Evolutionary conservation across 2,797 vertebrate genomes (phyloP).

Genomic region (Gymnoscopelus braueri): DNA sequence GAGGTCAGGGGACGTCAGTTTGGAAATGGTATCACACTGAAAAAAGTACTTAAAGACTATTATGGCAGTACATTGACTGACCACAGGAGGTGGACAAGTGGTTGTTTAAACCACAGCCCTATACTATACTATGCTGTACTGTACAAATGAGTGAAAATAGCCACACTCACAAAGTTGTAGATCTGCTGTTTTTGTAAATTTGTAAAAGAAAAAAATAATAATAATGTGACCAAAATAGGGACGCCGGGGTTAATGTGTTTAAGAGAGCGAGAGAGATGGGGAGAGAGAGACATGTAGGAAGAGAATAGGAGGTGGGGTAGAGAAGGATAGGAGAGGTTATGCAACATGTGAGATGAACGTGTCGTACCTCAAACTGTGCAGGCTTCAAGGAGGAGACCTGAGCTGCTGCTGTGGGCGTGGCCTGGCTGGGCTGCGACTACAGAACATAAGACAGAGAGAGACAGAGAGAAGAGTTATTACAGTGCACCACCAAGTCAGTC

Average conservation of each 20-base stretch:
- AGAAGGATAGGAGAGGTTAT: not conserved
- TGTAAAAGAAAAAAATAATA: no score
- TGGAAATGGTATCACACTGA: slow-evolving; percentile 8
- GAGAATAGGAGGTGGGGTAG: not conserved
- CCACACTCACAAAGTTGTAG: no score
- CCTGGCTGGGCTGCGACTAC: slow-evolving; percentile 77
- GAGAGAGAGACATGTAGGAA: not conserved
- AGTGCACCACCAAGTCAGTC: not conserved
- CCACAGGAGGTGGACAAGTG: slow-evolving; percentile 15
- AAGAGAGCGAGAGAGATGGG: not conserved
- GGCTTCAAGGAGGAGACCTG: slow-evolving; percentile 74
- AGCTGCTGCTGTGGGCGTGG: slow-evolving; percentile 69
- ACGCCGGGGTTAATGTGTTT: no score
- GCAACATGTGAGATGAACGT: slow-evolving; percentile 19
- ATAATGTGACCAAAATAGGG: no score
- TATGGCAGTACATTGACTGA: not conserved
- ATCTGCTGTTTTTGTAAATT: no score
- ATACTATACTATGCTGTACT: no score
- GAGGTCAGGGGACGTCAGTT: slow-evolving; percentile 18
- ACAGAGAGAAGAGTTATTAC: slow-evolving; percentile 16
- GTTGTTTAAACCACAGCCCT: no score
- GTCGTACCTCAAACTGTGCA: slow-evolving; percentile 79
- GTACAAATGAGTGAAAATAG: no score
- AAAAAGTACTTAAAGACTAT: not conserved
- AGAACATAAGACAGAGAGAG: slow-evolving; percentile 28